A percentile compares a stretch with the other conserved stretches of the same genome.
Conservation (phyloP, 2,113 vertebrate species). For the Athene cunicularia region DNA sequence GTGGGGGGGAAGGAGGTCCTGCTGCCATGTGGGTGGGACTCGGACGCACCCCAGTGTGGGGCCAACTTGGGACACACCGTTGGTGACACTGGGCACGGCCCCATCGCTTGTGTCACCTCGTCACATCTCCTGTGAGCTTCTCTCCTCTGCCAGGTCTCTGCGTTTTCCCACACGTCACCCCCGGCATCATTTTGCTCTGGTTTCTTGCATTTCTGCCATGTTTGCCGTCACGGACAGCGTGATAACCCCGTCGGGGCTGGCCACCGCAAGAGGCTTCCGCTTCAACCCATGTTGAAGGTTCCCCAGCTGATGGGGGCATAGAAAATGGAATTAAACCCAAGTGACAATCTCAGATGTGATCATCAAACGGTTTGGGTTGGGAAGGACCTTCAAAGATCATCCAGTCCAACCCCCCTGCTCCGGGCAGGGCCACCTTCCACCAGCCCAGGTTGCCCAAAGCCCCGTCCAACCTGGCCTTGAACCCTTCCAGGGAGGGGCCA, state of each 20-base stretch:
- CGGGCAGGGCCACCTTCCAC: background rate
- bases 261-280: background rate
- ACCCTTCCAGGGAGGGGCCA: background rate
- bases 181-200: background rate
- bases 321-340: background rate
- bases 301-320: background rate
- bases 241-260: too few relatives aligned
- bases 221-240: background rate
- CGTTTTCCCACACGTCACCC: background rate
- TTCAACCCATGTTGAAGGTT: background rate
- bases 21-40: background rate
- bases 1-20: background rate
- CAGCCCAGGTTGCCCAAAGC: background rate
- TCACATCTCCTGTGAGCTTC: background rate
- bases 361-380: background rate
- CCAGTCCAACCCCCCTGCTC: accelerated
- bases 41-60: accelerated
- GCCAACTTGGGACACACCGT: background rate
- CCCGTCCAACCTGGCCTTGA: accelerated
- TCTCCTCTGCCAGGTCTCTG: background rate
- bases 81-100: accelerated
- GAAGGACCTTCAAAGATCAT: background rate
- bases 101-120: accelerated
- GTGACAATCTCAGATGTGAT: background rate
- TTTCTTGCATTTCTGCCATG: background rate